Evolutionary conservation across 2,113 vertebrate genomes (phyloP), one percentile per base, ranked within the genome.

Genomic region (Albula glossodonta): DNA sequence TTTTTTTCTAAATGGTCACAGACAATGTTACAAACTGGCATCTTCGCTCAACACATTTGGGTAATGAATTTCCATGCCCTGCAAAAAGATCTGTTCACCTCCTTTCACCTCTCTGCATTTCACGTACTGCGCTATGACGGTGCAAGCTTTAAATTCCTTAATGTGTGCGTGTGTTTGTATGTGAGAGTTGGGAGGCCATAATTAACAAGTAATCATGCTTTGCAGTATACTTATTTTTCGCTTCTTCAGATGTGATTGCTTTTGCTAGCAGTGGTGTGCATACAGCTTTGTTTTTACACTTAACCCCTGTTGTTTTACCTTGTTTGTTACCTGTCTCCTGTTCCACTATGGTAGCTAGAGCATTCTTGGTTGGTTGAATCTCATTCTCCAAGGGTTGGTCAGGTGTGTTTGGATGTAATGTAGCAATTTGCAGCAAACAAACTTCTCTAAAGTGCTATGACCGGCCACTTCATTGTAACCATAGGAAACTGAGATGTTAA

Each of bases 11-110:
- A 91, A 91, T 80, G 84, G 88, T 89, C 87, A 81, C 88, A 90
- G 86, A 81, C 87, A 83, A 56, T 83, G 78, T 89, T 83, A 88
- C 91, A 88, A 92, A 90, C 86, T 87, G 89, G 82, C 89, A 90
- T 86, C 87, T 91, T 87, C 88, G 84, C 83, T 83, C 78, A 83
- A 84, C 88, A 89, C 89, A 90, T 92, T 93, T 91, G 88, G 77
- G 84, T 91, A 91, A 93, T 90, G 86, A 90, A 89, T 92, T 88
- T 84, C 79, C 83, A 78, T 77, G 50, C 56, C 70, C 89, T 52
- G 81, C 19, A 12, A 81, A 84, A 81, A 84, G 5, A 48, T 80
- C 57, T 57, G 41, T 51, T 19, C 8, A n/a, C 52, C 74, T 56
- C n/a, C 77, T 17, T 1, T 53, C 8, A 0, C 57, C 25, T 22